Conservation (phyloP, 2,797 vertebrate species). For the Glyptemys insculpta region DNA sequence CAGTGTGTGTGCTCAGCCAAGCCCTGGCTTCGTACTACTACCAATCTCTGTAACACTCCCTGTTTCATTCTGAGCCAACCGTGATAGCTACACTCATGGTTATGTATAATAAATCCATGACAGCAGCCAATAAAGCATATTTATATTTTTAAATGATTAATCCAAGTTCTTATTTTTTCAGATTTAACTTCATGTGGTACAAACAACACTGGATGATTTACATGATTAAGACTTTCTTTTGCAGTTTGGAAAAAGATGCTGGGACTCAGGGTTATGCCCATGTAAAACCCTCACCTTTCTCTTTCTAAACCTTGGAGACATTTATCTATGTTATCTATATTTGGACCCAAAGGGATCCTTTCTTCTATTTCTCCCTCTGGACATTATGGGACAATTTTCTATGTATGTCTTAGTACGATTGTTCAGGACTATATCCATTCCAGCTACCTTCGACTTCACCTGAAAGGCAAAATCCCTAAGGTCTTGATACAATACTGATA, state of each 20-base stretch:
- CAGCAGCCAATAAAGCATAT: constrained; percentile 47
- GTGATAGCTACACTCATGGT: constrained; percentile 53
- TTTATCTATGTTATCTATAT: constrained; percentile 76
- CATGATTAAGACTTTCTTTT: constrained; percentile 32
- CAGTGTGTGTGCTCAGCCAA: constrained; percentile 9
- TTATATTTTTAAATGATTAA: constrained; percentile 51
- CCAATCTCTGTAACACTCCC: neutral
- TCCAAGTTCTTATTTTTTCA: constrained; percentile 19
- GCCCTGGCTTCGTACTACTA: neutral
- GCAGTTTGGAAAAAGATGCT: neutral
- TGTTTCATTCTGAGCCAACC: constrained; percentile 48
- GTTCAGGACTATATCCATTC: constrained; percentile 76
- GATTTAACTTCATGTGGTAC: constrained; percentile 52
- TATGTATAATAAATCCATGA: constrained; percentile 25
- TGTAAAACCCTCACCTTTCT: constrained; percentile 36
- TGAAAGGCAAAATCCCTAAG: constrained; percentile 84
- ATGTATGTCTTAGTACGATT: constrained; percentile 76
- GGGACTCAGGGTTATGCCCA: constrained; percentile 37
- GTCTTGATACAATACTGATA: constrained; percentile 84
- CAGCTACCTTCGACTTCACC: constrained; percentile 79
- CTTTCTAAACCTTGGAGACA: constrained; percentile 64
- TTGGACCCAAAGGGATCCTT: constrained; percentile 71
- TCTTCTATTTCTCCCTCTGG: constrained; percentile 70
- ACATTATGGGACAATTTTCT: constrained; percentile 76
- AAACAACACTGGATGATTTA: constrained; percentile 46